A percentile compares a stretch with the other conserved stretches of the same genome.
phyloP scores from a whole-genome alignment of 2,888 invertebrate species.

The Drosophila niveifrons region DNA sequence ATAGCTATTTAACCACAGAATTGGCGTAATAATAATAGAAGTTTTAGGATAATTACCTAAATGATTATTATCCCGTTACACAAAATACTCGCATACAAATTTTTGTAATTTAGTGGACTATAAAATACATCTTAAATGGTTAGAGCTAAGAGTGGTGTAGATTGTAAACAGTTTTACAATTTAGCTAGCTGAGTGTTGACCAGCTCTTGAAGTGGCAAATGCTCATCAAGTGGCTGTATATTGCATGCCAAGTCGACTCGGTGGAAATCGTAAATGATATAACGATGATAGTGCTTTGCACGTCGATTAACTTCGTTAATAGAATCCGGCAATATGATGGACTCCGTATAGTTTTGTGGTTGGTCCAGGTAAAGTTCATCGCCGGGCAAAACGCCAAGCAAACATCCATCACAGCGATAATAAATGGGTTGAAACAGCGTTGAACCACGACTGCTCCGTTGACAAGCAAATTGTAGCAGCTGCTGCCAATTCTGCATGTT shows the following conservation, averaged over 20 bases:
- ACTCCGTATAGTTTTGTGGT: constrained; percentile 72
- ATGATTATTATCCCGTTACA: no score
- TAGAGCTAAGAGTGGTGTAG: no score
- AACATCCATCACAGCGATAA: constrained; percentile 87
- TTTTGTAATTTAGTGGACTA: no score
- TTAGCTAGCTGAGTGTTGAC: constrained; percentile 42
- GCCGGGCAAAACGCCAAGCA: constrained; percentile 88
- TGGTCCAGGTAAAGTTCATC: constrained; percentile 86
- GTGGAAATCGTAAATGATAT: constrained; percentile 65
- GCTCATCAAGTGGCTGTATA: constrained; percentile 67
- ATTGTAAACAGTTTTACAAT: constrained; percentile 15
- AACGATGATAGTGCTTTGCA: constrained; percentile 80
- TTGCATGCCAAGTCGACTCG: constrained; percentile 66
- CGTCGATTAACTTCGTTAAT: constrained; percentile 78
- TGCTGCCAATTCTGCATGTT: constrained; percentile 87
- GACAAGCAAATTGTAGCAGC: constrained; percentile 87
- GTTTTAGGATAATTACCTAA: no score
- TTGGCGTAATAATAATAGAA: no score
- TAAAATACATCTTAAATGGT: no score
- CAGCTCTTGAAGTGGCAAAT: constrained; percentile 50
- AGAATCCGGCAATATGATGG: constrained; percentile 64
- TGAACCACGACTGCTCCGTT: constrained; percentile 87
- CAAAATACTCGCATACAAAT: no score
- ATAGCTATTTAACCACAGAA: no score
- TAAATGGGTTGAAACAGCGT: constrained; percentile 87